Percentiles rank a stretch among this genome's conserved stretches.
phyloP scores from a whole-genome alignment of 2,888 invertebrate species.

The Cataglyphis livida region DNA sequence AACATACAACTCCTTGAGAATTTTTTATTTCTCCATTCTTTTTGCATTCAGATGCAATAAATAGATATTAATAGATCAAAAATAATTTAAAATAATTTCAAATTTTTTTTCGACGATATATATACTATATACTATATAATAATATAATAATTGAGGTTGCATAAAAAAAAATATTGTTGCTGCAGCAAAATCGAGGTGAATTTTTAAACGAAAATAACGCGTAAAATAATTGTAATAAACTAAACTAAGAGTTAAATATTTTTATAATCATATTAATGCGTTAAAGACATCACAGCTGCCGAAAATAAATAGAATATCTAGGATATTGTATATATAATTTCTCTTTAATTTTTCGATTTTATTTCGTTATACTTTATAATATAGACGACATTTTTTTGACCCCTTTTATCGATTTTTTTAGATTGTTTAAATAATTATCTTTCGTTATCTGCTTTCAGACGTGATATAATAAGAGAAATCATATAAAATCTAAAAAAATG shows the following conservation, averaged over 20 bases:
- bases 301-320: slow-evolving; percentile 6
- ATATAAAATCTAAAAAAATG: neutral
- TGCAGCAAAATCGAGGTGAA: neutral
- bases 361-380: neutral
- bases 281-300: neutral
- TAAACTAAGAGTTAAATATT: neutral
- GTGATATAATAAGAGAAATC: neutral
- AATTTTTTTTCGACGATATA: neutral
- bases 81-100: neutral
- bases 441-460: neutral
- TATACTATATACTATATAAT: neutral
- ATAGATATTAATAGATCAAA: neutral
- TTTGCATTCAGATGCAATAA: neutral
- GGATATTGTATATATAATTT: neutral
- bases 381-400: neutral
- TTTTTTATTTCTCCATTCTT: slow-evolving; percentile 1
- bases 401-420: neutral
- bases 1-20: neutral
- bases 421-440: neutral
- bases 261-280: neutral
- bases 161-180: neutral
- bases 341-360: neutral
- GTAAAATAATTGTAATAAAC: neutral
- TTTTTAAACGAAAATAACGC: neutral
- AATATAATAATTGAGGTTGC: neutral